These are phyloP conservation scores for Okamejei kenojei DNA, from an alignment of 2,797 vertebrate species.

Conservation along the genomic window DNA sequence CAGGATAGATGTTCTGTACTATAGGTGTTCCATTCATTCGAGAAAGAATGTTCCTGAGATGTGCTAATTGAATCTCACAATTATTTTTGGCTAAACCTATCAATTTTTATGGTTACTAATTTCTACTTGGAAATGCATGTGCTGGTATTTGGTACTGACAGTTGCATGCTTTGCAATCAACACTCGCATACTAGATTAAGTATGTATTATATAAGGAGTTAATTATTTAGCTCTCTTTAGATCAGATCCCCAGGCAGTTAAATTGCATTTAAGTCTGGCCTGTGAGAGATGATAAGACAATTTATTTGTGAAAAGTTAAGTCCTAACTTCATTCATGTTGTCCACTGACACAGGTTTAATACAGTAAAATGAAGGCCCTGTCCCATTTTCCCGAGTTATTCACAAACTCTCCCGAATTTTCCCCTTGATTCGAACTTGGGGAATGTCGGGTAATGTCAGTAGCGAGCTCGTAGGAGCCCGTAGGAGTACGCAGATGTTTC, in stretches of 20 bases:
- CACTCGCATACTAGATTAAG: not conserved
- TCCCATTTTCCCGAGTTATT: no score
- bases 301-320: not conserved
- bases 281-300: not conserved
- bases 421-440: no score
- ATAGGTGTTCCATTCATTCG: not conserved
- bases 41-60: not conserved
- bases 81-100: not conserved
- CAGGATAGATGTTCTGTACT: not conserved
- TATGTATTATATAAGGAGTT: not conserved
- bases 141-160: not conserved
- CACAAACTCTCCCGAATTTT: no score
- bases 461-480: no score
- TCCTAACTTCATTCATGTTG: not conserved
- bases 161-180: not conserved
- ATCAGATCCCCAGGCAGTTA: not conserved
- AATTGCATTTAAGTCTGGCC: not conserved
- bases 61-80: not conserved
- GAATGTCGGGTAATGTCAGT: no score
- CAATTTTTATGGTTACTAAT: not conserved
- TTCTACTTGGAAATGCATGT: not conserved
- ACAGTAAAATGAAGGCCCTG: not conserved
- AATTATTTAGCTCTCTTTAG: not conserved
- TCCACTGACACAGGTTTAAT: not conserved
- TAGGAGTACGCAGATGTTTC: no score